Evolutionary conservation across 2,797 vertebrate genomes (phyloP).

Genomic region (Anniella stebbinsi): DNA sequence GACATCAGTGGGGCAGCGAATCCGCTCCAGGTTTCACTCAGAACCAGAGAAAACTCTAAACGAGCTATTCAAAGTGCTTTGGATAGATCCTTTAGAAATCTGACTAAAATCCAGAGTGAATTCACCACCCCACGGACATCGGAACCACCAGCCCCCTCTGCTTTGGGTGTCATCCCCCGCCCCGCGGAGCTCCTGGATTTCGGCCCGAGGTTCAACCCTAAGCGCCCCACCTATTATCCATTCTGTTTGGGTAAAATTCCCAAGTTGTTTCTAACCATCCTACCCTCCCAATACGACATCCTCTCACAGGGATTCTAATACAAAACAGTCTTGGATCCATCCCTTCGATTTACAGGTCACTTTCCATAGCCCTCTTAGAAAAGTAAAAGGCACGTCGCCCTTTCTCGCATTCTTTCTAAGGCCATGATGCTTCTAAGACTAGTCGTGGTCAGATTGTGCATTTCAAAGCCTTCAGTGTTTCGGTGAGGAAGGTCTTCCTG

Average conservation of each 20-base stretch:
- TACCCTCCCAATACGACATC: not conserved
- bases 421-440: not conserved
- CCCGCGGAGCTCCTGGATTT: no score
- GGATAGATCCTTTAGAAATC: no score
- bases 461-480: not conserved
- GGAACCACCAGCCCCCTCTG: no score
- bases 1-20: no score
- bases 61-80: no score
- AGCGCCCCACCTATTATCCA: no score
- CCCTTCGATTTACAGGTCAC: not conserved
- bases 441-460: not conserved
- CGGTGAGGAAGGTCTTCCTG: not conserved
- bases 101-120: no score
- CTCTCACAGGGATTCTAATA: not conserved
- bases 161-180: no score
- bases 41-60: no score
- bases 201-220: no score
- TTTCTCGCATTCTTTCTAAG: not conserved
- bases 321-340: not conserved
- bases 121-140: no score
- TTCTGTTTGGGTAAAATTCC: not conserved
- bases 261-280: not conserved
- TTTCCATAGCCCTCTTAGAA: not conserved
- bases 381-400: not conserved
- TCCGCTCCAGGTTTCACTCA: no score